These are phyloP conservation scores for Macropis europaea DNA, from an alignment of 2,888 invertebrate species.

Conservation along the genomic window DNA sequence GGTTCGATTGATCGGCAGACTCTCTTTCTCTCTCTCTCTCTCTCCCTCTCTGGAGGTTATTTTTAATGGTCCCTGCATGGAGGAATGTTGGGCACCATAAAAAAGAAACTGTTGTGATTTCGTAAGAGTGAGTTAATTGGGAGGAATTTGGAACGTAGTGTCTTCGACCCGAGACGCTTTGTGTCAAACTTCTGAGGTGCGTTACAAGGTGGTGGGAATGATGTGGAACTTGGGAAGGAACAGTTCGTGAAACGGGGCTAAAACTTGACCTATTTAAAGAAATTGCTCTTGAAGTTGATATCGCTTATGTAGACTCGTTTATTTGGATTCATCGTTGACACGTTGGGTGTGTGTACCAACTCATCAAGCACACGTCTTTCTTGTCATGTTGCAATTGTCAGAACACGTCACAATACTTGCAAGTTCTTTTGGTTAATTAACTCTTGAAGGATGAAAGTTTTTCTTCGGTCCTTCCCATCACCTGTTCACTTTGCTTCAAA, in stretches of 20 bases:
- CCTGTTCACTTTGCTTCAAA: not conserved
- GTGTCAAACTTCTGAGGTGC: constrained; percentile 57
- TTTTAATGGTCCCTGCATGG: constrained; percentile 9
- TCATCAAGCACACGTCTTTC: not conserved
- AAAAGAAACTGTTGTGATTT: constrained; percentile 51
- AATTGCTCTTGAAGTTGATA: too few species aligned
- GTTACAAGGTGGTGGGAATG: constrained; percentile 39
- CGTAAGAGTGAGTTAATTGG: constrained; percentile 49
- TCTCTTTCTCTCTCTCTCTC: too few species aligned
- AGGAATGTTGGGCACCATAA: constrained; percentile 12
- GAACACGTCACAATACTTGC: not conserved
- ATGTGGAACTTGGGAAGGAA: constrained; percentile 8
- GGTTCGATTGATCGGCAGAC: too few species aligned
- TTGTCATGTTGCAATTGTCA: not conserved
- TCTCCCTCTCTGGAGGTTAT: constrained; percentile 32
- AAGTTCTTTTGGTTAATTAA: not conserved
- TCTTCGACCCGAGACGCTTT: constrained; percentile 58
- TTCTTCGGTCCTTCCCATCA: not conserved
- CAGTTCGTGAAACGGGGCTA: constrained; percentile 1
- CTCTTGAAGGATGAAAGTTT: not conserved
- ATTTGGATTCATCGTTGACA: not conserved
- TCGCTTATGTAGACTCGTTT: too few species aligned
- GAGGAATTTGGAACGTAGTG: constrained; percentile 59
- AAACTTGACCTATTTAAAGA: too few species aligned
- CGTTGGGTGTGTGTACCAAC: not conserved